Evolutionary conservation across 2,888 invertebrate species (phyloP).

Genomic region (Isoperla grammatica): DNA sequence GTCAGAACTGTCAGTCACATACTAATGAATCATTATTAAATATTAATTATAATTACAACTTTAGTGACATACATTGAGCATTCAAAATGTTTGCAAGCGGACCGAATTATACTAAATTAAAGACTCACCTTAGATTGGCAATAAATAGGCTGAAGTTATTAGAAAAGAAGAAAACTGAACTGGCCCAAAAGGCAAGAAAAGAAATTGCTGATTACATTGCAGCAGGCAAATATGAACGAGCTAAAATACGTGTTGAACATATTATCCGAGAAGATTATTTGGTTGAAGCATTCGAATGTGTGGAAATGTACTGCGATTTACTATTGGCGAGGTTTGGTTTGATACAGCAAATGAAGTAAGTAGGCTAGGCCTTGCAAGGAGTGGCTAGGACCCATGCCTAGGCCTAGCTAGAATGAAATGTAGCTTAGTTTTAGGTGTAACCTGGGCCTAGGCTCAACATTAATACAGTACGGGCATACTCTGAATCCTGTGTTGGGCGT

Average conservation of each 20-base stretch:
- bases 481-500: no score
- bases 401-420: background rate
- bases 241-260: slow-evolving; percentile 96
- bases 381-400: background rate
- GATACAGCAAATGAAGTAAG: slow-evolving; percentile 91
- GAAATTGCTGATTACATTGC: slow-evolving; percentile 96
- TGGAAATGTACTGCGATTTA: slow-evolving; percentile 99
- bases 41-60: no score
- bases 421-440: background rate
- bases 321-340: slow-evolving; percentile 93
- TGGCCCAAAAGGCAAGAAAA: slow-evolving; percentile 90
- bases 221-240: slow-evolving; percentile 79
- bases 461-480: no score
- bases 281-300: slow-evolving; percentile 98
- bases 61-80: no score
- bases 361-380: slow-evolving; percentile 10
- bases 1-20: no score
- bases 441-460: background rate
- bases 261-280: slow-evolving; percentile 98
- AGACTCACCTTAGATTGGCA: slow-evolving; percentile 90
- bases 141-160: slow-evolving; percentile 90
- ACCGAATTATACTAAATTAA: slow-evolving; percentile 91
- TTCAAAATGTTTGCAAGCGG: slow-evolving; percentile 80
- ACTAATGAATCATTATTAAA: no score
- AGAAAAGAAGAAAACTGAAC: slow-evolving; percentile 96